Percentiles rank a stretch among this genome's conserved stretches.
These are phyloP conservation scores for Caenorhabditis sp. DNA, from an alignment of 2,888 invertebrate species.

Conservation along the genomic window DNA sequence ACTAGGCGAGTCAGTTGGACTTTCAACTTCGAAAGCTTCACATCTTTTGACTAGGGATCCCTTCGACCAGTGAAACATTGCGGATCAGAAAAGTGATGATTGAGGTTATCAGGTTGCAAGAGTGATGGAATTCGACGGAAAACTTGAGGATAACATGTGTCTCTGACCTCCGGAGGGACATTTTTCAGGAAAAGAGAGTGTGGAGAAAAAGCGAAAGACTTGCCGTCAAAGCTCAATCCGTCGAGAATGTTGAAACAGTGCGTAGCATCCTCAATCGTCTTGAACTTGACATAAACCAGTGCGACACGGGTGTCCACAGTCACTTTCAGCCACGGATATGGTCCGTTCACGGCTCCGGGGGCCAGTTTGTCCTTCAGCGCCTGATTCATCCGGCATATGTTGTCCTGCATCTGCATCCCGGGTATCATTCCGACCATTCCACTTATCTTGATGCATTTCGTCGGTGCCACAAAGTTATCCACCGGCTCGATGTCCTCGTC, in stretches of 20 bases:
- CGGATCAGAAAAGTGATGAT: conserved; percentile 1
- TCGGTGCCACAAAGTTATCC: conserved; percentile 28
- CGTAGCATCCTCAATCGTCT: conserved; percentile 3
- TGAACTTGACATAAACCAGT: conserved; percentile 13
- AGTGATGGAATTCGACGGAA: background rate
- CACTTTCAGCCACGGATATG: conserved; percentile 9
- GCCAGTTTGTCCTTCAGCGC: background rate
- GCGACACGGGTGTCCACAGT: background rate
- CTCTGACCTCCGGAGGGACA: too few relatives aligned
- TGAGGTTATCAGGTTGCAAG: conserved; percentile 26
- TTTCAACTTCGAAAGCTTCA: background rate
- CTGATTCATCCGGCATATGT: background rate
- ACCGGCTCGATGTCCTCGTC: conserved; percentile 15
- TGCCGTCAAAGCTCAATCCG: conserved; percentile 9
- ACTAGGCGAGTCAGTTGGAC: background rate
- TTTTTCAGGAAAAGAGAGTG: background rate
- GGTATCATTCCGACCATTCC: conserved; percentile 20
- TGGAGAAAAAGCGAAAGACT: background rate
- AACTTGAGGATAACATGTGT: too few relatives aligned
- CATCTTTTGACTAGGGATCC: background rate
- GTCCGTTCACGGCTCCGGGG: background rate
- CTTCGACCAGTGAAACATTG: background rate
- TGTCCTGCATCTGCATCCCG: background rate
- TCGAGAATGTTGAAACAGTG: conserved; percentile 1
- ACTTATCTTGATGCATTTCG: conserved; percentile 19